Base-by-base conservation (phyloP, 2,113 vertebrate species). In the Hydropotes inermis region DNA sequence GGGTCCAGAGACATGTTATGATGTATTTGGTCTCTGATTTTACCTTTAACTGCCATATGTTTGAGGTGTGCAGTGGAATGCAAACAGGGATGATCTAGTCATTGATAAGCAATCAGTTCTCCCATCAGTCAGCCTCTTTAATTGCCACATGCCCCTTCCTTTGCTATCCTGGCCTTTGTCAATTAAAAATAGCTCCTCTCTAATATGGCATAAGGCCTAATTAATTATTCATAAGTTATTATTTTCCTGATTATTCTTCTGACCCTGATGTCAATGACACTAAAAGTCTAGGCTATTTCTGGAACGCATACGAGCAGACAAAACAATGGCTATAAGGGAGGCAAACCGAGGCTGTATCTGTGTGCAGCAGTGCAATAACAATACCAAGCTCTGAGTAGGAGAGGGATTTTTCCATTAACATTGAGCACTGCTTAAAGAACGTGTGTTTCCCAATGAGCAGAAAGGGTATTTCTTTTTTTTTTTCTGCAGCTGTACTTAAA, bases 191-290 rank as follows among this genome's bases (percentile, higher is more conserved):
- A 98, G 64, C 96, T 94, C 61, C 54, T 94, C 90, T 94, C n/a
- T 98, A 97, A 98, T 98, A 96, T 93, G 95, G 50, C 78, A 96
- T 91, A 95, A 94, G 50, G 67, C 87, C 91, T 74, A 50, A 98
- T 99, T 98, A 98, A 98, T 98, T 95, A 99, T 98, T 99, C 98
- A 99, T 98, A 98, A 97, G 97, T 98, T 98, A 98, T 98, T 98
- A 97, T 98, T 99, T 98, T 98, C 97, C 92, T 98, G 96, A 98
- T 98, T 98, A 97, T 98, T 98, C 90, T 98, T 98, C 97, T 98
- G 93, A 97, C 82, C 98, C 52, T 16, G 60, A 98, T 98, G 95
- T 98, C 97, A 98, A 98, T 98, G 55, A 89, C 97, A 96, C 96
- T 98, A 96, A 97, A 97, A 97, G 74, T 43, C 82, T 93, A 83